Percentiles rank a stretch among this genome's conserved stretches.
These are phyloP conservation scores for Manis pentadactyla DNA, from an alignment of 2,797 vertebrate species.

Conservation along the genomic window DNA sequence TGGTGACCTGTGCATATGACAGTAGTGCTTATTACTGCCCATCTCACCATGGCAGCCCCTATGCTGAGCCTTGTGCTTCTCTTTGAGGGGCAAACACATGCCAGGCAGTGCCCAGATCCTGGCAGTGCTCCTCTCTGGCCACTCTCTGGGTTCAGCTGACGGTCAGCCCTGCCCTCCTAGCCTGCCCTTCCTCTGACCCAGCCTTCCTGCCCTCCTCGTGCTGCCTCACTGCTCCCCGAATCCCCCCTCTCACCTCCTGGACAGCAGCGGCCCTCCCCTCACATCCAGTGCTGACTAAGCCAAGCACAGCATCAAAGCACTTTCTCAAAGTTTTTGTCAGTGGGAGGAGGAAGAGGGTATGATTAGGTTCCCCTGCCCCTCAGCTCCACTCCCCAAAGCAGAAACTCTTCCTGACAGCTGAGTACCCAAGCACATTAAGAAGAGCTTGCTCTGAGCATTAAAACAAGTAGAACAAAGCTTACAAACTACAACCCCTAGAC, in stretches of 20 bases:
- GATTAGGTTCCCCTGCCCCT: not conserved
- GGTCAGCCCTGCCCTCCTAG: not conserved
- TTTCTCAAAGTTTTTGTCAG: conserved; percentile 21
- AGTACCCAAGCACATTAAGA: conserved; percentile 80
- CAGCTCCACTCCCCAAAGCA: conserved; percentile 59
- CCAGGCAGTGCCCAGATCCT: not conserved
- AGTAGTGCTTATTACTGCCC: rapidly evolving
- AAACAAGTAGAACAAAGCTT: conserved; percentile 69
- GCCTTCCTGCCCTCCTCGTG: not conserved
- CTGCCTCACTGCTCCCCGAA: rapidly evolving
- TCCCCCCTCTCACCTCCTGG: conserved; percentile 57
- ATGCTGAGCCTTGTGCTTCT: not conserved
- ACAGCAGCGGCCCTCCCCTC: conserved; percentile 29
- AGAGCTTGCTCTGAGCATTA: conserved; percentile 66
- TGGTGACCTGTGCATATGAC: not conserved
- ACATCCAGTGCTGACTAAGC: conserved; percentile 68
- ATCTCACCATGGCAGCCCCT: too few relatives aligned
- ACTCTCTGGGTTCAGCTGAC: not conserved
- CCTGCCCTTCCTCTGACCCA: not conserved
- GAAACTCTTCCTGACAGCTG: conserved; percentile 73
- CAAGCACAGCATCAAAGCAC: not conserved
- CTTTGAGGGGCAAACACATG: not conserved
- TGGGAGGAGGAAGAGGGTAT: not conserved
- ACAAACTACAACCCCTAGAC: not conserved
- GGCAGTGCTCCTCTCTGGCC: not conserved